Evolutionary conservation across 2,888 invertebrate species (phyloP).

Genomic region (Thecophora atra): DNA sequence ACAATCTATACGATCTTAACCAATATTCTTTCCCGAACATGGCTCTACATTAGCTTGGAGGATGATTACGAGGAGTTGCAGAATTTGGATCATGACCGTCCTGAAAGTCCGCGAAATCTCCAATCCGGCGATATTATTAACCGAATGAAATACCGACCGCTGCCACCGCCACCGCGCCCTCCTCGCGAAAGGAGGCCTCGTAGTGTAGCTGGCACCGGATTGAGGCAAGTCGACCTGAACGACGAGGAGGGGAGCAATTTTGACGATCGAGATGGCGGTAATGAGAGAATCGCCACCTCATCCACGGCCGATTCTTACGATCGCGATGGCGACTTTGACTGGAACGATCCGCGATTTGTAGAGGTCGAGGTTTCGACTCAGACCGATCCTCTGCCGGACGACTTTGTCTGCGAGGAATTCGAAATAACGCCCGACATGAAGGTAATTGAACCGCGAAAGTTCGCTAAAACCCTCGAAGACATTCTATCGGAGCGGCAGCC

Average conservation of each 20-base stretch:
- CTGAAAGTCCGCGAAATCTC: constrained; percentile 70
- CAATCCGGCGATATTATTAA: constrained; percentile 80
- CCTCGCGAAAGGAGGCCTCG: constrained; percentile 72
- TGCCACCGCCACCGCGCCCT: constrained; percentile 87
- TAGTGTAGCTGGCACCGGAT: constrained; percentile 43
- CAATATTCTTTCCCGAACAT: constrained; percentile 12
- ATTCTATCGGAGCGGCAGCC: constrained; percentile 60
- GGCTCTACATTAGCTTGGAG: constrained; percentile 44
- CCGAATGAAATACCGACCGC: constrained; percentile 85
- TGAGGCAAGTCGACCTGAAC: constrained; percentile 62
- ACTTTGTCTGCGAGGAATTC: constrained; percentile 73
- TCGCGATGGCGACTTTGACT: constrained; percentile 53
- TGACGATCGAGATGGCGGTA: constrained; percentile 52
- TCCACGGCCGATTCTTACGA: constrained; percentile 60
- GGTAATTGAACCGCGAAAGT: constrained; percentile 60
- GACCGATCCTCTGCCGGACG: constrained; percentile 85
- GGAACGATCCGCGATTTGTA: constrained; percentile 40
- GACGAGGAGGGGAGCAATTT: constrained; percentile 54
- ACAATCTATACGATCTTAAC: constrained; percentile 25
- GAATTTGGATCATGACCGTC: constrained; percentile 53
- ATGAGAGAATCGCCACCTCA: constrained; percentile 54
- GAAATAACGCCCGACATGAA: constrained; percentile 65
- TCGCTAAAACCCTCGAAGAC: constrained; percentile 61
- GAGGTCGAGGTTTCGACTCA: constrained; percentile 85
- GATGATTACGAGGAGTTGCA: constrained; percentile 69